These are phyloP conservation scores for Nyctalus aviator DNA, from an alignment of 2,797 vertebrate genomes.

Conservation along the genomic window DNA sequence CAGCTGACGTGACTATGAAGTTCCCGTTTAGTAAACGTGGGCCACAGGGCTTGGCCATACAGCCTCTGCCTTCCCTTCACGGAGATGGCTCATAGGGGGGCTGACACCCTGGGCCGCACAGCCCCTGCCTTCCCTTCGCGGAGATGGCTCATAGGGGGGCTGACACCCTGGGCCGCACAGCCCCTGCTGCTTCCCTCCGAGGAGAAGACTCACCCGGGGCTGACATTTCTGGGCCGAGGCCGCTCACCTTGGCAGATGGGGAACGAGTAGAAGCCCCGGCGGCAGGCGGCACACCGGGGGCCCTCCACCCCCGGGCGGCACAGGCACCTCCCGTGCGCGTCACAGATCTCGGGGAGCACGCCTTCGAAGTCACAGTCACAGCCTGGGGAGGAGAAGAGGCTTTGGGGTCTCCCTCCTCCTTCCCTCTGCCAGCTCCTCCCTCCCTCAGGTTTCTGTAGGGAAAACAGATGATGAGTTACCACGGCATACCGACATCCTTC, in stretches of 20 bases:
- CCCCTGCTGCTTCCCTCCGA: too few species aligned
- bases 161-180: too few species aligned
- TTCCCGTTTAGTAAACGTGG: background rate
- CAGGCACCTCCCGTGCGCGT: conserved; percentile 89
- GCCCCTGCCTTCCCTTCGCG: too few species aligned
- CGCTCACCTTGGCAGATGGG: conserved; percentile 92
- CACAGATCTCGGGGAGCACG: conserved; percentile 87
- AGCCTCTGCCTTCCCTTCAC: background rate
- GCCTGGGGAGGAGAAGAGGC: conserved; percentile 82
- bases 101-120: too few species aligned
- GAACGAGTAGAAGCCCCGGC: conserved; percentile 89
- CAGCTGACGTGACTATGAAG: background rate
- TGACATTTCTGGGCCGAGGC: rapidly evolving
- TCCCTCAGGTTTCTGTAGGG: background rate
- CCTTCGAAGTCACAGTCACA: conserved; percentile 91
- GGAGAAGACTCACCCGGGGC: too few species aligned
- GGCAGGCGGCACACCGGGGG: conserved; percentile 90
- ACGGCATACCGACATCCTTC: background rate
- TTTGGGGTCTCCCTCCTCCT: background rate
- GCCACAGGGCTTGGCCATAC: background rate
- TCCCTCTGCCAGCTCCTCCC: background rate
- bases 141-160: too few species aligned
- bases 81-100: background rate
- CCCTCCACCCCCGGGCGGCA: conserved; percentile 90
- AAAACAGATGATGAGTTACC: background rate